Percentiles rank a stretch among this genome's conserved stretches.
Conservation (phyloP, 2,113 vertebrate genomes). For the Ahaetulla prasina region DNA sequence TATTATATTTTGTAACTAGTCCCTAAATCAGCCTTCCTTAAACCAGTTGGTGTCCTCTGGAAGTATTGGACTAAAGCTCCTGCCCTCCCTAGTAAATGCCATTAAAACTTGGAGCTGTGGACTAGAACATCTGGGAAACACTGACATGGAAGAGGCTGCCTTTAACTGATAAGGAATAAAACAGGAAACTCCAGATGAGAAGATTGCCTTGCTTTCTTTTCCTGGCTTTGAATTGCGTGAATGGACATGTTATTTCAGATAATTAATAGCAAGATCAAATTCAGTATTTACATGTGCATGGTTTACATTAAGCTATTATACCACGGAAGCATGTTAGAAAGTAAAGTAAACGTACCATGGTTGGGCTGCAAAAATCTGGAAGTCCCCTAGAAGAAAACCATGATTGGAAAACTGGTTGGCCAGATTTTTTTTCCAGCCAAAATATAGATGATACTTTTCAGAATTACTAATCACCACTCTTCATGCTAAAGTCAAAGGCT, state of each 20-base stretch:
- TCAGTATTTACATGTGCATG: not conserved
- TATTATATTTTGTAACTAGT: not conserved
- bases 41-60: not conserved
- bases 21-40: not conserved
- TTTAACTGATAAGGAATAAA: not conserved
- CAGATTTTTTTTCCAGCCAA: not conserved
- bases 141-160: not conserved
- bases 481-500: not conserved
- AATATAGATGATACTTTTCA: slow-evolving; percentile 29
- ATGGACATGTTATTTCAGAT: not conserved
- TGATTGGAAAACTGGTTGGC: not conserved
- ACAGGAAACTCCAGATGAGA: not conserved
- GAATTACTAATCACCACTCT: not conserved
- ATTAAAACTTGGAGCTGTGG: not conserved
- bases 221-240: not conserved
- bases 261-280: not conserved
- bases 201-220: not conserved
- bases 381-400: not conserved
- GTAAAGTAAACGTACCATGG: not conserved
- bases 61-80: not conserved
- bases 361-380: not conserved
- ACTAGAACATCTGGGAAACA: not conserved
- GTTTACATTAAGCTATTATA: not conserved
- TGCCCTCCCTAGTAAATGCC: not conserved
- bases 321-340: not conserved